Conservation (phyloP, 2,888 invertebrate genomes). For the Calephelis perditalis region DNA sequence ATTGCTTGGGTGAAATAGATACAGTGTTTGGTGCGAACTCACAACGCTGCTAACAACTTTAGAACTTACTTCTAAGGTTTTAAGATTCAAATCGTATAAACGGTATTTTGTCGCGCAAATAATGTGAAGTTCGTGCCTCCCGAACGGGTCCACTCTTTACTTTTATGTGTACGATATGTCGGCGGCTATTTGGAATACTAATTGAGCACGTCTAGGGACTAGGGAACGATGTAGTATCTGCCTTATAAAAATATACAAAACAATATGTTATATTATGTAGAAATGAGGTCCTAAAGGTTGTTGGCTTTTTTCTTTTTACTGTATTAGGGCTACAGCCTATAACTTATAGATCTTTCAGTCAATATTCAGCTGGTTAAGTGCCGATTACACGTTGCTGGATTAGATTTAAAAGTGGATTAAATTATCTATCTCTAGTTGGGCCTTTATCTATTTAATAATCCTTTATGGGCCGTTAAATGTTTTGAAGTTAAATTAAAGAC, state of each 20-base stretch:
- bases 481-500: no score
- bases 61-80: constrained; percentile 52
- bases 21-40: constrained; percentile 62
- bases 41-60: constrained; percentile 54
- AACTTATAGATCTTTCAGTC: no score
- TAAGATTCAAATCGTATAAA: constrained; percentile 59
- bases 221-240: constrained; percentile 40
- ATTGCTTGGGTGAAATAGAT: constrained; percentile 75
- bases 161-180: constrained; percentile 75
- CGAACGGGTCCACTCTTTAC: constrained; percentile 74
- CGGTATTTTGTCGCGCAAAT: constrained; percentile 32
- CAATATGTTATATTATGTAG: constrained; percentile 2
- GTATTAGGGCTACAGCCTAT: no score
- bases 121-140: constrained; percentile 71
- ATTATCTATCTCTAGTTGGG: no score
- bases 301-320: no score
- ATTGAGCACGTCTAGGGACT: constrained; percentile 63
- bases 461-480: no score
- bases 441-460: no score
- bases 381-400: no score
- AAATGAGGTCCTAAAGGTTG: no score
- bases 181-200: constrained; percentile 75
- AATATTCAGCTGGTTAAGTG: no score
- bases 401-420: no score
- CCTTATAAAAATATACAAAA: constrained; percentile 12